These are phyloP conservation scores for Helogale parvula DNA, from an alignment of 2,113 vertebrate species.

Conservation along the genomic window DNA sequence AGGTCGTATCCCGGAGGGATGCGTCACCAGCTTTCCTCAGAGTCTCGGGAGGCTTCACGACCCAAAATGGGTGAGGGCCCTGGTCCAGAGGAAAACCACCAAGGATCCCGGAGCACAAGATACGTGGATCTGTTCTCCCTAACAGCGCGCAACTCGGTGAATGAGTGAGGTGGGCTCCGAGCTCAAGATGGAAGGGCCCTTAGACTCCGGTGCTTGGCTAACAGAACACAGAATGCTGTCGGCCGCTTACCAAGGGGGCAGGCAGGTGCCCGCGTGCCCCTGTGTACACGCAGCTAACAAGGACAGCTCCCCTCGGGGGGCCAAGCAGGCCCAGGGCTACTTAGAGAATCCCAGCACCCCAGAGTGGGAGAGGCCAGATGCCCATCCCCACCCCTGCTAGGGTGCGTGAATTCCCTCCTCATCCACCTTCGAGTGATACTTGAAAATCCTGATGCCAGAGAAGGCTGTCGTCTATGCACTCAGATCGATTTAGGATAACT, in stretches of 20 bases:
- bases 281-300: neutral
- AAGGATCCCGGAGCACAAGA: too few species aligned
- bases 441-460: neutral
- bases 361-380: fast-evolving
- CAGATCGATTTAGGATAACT: neutral
- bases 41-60: neutral
- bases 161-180: too few species aligned
- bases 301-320: neutral
- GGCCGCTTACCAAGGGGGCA: too few species aligned
- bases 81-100: neutral
- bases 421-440: neutral
- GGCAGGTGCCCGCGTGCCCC: neutral
- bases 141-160: neutral
- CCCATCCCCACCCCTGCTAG: neutral
- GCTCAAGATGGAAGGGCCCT: neutral
- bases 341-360: neutral
- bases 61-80: neutral
- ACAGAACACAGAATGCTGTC: neutral
- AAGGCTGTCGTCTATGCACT: neutral
- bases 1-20: too few species aligned
- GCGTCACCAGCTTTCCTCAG: neutral
- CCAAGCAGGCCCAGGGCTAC: neutral
- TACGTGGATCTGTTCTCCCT: too few species aligned
- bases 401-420: neutral
- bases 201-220: too few species aligned